phyloP scores from a whole-genome alignment of 2,113 vertebrate species.

The Trematocara variabile region DNA sequence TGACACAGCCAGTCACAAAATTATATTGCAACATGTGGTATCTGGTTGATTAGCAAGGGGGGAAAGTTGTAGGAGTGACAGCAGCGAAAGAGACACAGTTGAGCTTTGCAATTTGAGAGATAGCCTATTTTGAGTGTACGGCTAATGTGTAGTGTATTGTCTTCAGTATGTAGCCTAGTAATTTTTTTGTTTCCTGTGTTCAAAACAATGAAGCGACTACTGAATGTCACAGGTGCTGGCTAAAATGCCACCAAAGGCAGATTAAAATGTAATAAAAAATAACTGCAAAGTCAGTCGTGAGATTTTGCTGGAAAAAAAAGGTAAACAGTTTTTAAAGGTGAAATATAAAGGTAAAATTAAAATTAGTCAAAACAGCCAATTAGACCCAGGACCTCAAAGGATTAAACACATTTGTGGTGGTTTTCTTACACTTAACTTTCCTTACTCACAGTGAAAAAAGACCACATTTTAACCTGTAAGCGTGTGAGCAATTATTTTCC shows the following conservation, averaged over 20 bases:
- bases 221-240: neutral
- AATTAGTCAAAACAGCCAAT: neutral
- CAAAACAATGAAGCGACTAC: neutral
- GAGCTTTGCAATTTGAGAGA: rapidly evolving
- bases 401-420: rapidly evolving
- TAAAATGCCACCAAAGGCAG: neutral
- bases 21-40: neutral
- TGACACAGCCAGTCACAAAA: neutral
- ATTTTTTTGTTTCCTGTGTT: neutral
- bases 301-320: neutral
- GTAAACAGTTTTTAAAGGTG: neutral
- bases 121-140: neutral
- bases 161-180: neutral
- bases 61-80: neutral
- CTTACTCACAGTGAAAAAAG: neutral
- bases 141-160: neutral
- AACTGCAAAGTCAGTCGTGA: neutral
- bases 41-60: too few species aligned
- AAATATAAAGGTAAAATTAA: neutral
- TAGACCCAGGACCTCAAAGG: neutral
- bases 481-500: neutral
- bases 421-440: neutral
- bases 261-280: neutral
- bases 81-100: neutral
- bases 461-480: neutral